Base-by-base conservation (phyloP, 1,140 invertebrate species). In the Drosophila elegans region DNA sequence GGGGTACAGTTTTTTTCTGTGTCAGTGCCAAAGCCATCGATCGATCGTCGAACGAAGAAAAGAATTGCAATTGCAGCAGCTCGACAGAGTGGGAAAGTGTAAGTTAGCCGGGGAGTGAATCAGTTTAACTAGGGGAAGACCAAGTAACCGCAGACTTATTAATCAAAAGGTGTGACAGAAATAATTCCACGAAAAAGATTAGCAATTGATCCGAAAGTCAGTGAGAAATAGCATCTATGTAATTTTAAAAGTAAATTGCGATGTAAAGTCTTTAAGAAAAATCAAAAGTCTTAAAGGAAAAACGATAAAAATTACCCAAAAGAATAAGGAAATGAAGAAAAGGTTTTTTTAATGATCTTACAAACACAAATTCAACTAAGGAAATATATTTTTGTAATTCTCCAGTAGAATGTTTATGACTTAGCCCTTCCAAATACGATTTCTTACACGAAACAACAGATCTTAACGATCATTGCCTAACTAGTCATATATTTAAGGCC, bases 1-100 rank as follows among this genome's bases (percentile, higher is more conserved):
- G 66, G 48, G 66, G 48, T 34, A 34, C 42, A 39, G 46, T 46
- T 49, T 27, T 53, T 71, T 78, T 63, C 34, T 78, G 75, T 78
- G 75, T 78, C 75, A 78, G 66, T 72, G 75, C 67, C 75, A 78
- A 53, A 45, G 46, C 27, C 2, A 66, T 51, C 27, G 45, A 71
- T 71, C 67, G 61, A 27, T 27, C 46, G 25, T 12, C 10, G 44
- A 25, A 11, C 21, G 16, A 11, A 44, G 38, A 29, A 21, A 16
- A 36, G 36, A 34, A 7, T 27, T n/a, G 16, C 16, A 34, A 7
- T 27, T n/a, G 16, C 16, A 42, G 3, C 63, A 51, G 45, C n/a
- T 66, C 29, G 39, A 36, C 11, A 9, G 27, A 29, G n/a, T 25
- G 42, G 25, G 2, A 51, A 34, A 39, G 51, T n/a, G 49, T 59